phyloP scores from a whole-genome alignment of 2,888 invertebrate genomes.

The Amblyteles armatorius region DNA sequence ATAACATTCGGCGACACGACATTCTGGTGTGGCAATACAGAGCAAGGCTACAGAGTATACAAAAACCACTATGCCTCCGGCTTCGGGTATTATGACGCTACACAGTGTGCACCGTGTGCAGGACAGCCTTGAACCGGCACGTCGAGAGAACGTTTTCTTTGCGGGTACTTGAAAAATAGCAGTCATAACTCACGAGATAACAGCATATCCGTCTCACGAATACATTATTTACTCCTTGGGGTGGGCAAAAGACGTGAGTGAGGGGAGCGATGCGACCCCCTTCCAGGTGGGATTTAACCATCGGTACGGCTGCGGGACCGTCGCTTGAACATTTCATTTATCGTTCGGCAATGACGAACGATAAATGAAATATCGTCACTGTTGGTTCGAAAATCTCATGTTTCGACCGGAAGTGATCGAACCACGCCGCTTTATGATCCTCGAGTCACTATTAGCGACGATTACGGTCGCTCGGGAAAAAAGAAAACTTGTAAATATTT shows the following conservation, averaged over 20 bases:
- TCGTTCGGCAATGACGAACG: too few species aligned
- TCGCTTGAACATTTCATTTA: too few species aligned
- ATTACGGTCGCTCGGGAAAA: not conserved
- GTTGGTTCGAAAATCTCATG: too few species aligned
- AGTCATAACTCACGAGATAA: conserved; percentile 78
- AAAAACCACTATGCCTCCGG: conserved; percentile 40
- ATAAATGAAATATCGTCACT: not conserved
- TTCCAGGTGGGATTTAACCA: not conserved
- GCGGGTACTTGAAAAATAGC: conserved; percentile 76
- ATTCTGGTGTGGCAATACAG: conserved; percentile 10
- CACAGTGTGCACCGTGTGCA: conserved; percentile 37
- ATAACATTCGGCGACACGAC: conserved; percentile 63
- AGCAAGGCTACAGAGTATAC: conserved; percentile 4
- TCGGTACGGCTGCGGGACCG: too few species aligned
- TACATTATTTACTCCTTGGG: conserved; percentile 74
- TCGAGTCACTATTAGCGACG: conserved; percentile 1
- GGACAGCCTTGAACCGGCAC: conserved; percentile 43
- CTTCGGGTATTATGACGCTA: conserved; percentile 49
- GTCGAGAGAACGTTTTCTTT: conserved; percentile 72
- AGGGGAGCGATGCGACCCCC: conserved; percentile 14
- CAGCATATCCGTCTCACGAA: conserved; percentile 74
- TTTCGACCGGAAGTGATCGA: not conserved
- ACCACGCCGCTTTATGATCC: not conserved
- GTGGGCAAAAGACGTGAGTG: conserved; percentile 61
- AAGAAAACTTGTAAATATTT: not conserved